Evolutionary conservation across 1,140 invertebrate genomes (phyloP).

Genomic region (Eumaeus atala): DNA sequence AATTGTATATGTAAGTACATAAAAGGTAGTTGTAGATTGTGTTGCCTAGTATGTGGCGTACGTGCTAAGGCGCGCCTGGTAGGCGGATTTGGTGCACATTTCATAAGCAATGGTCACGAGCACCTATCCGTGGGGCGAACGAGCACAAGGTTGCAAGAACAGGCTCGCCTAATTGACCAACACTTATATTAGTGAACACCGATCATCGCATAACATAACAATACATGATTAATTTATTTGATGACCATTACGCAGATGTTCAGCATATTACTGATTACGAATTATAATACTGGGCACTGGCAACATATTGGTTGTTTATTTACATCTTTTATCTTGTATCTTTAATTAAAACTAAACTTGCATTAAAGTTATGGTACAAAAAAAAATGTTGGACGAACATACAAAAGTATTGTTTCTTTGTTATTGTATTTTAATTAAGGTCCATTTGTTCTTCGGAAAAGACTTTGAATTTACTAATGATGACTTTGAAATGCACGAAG

Average conservation of each 20-base stretch:
- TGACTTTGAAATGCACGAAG: too few species aligned
- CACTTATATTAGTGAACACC: slow-evolving; percentile 1
- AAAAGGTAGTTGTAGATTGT: slow-evolving; percentile 14
- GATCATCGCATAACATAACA: slow-evolving; percentile 3
- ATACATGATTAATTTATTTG: slow-evolving; percentile 14
- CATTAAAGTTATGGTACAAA: too few species aligned
- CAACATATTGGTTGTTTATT: too few species aligned
- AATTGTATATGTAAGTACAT: neutral
- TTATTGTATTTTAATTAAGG: too few species aligned
- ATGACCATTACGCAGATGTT: neutral
- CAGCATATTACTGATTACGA: too few species aligned
- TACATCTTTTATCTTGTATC: too few species aligned
- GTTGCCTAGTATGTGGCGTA: slow-evolving; percentile 24
- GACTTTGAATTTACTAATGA: too few species aligned
- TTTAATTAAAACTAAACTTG: too few species aligned
- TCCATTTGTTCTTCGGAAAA: too few species aligned
- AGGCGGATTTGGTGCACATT: slow-evolving; percentile 31
- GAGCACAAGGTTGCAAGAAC: slow-evolving; percentile 24
- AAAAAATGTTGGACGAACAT: too few species aligned
- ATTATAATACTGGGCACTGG: too few species aligned
- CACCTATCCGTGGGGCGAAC: slow-evolving; percentile 17
- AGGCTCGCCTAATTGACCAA: slow-evolving; percentile 21
- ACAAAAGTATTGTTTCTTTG: too few species aligned
- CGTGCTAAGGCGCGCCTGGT: slow-evolving; percentile 25
- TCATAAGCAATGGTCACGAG: slow-evolving; percentile 29